phyloP scores from a whole-genome alignment of 2,888 invertebrate genomes.

The Caenorhabditis afra region DNA sequence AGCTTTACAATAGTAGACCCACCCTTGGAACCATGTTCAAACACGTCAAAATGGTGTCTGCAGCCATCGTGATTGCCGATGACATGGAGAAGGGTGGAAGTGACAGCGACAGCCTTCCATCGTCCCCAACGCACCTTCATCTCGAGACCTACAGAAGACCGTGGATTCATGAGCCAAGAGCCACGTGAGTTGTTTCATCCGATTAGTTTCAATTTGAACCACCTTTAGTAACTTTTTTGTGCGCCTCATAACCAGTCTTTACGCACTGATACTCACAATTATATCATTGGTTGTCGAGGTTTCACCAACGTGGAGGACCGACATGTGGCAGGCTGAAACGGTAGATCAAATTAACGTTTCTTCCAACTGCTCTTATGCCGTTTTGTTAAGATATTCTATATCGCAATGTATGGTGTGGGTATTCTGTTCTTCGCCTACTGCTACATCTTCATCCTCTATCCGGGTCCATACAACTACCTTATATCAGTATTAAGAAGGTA shows the following conservation, averaged over 20 bases:
- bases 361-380: neutral
- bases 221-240: slow-evolving; percentile 72
- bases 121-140: slow-evolving; percentile 46
- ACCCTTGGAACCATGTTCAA: slow-evolving; percentile 25
- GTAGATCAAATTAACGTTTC: slow-evolving; percentile 60
- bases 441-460: slow-evolving; percentile 78
- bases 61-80: slow-evolving; percentile 55
- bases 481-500: slow-evolving; percentile 42
- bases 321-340: slow-evolving; percentile 76
- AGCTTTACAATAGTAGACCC: neutral
- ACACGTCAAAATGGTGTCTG: slow-evolving; percentile 30
- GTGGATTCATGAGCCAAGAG: slow-evolving; percentile 59
- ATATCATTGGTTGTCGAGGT: slow-evolving; percentile 76
- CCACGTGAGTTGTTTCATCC: slow-evolving; percentile 46
- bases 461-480: slow-evolving; percentile 68
- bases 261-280: slow-evolving; percentile 76
- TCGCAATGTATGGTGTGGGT: slow-evolving; percentile 77
- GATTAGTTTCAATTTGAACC: neutral
- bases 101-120: slow-evolving; percentile 50
- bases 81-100: slow-evolving; percentile 59
- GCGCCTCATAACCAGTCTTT: slow-evolving; percentile 75
- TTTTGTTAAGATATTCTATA: slow-evolving; percentile 73
- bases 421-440: slow-evolving; percentile 75
- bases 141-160: slow-evolving; percentile 30
- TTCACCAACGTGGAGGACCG: slow-evolving; percentile 75